Evolutionary conservation across 2,888 invertebrate species (phyloP), one percentile per base, ranked within the genome.

Genomic region (Cryptocephalus primarius): DNA sequence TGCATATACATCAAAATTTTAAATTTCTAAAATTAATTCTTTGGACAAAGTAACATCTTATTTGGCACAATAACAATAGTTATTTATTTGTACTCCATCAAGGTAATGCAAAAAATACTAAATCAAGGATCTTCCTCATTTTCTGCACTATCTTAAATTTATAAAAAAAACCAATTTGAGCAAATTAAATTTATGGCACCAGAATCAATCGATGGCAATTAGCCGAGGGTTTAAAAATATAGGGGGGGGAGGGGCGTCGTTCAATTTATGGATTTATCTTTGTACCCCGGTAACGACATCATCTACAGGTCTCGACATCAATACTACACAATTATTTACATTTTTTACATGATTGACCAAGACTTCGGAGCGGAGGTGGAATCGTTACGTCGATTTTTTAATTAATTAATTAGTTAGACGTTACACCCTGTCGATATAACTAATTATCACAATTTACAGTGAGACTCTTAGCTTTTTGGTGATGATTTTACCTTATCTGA

Each of bases 61-160:
- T 57, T 60, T 61, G 59, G 60, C 59, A 61, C 55, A 48, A 50
- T 51, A 45, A 50, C 51, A 50, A 51, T 50, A 46, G 47, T 42
- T 46, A 47, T 47, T 42, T 43, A 39, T 45, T 43, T 47, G 22
- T 54, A 56, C 55, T 57, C 39, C 33, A 46, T 51, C 47, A 51
- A 53, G 51, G 43, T 48, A 51, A 31, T 45, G 49, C 51, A 53
- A 46, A 38, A 48, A 53, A 46, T 43, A 46, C 9, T 12, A 22
- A 22, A 22, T 22, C 22, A 22, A 22, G 22, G 22, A 22, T 4
- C 22, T 40, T 33, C 46, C n/a, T 45, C 44, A 50, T 47, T 44
- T 53, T 46, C 50, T 49, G 49, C 51, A 49, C 44, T 53, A 50
- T 49, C 53, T 49, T 48, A 46, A 53, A 49, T 46, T 48, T 51